phyloP scores from a whole-genome alignment of 2,797 vertebrate genomes.

The Mormyrus proboscirostris region DNA sequence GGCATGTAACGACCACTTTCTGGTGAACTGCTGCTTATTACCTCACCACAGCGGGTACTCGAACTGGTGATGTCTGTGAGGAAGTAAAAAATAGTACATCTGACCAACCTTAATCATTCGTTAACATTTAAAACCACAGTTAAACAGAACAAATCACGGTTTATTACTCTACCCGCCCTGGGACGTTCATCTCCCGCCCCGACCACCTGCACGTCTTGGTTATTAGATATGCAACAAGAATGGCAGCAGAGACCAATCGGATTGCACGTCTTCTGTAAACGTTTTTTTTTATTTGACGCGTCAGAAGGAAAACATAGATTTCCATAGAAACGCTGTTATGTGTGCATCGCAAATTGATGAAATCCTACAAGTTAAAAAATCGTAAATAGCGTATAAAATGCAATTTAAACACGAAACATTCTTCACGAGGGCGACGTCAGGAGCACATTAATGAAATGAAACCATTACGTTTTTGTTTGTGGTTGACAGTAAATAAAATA shows the following conservation, averaged over 20 bases:
- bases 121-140: background rate
- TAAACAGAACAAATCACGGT: background rate
- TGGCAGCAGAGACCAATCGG: background rate
- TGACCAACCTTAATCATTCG: background rate
- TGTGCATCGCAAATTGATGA: background rate
- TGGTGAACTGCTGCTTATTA: conserved; percentile 7
- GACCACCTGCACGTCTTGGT: conserved; percentile 15
- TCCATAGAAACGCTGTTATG: background rate
- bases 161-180: background rate
- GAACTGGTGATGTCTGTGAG: background rate
- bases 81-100: background rate
- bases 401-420: background rate
- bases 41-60: background rate
- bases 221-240: background rate
- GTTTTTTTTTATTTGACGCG: background rate
- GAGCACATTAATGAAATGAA: background rate
- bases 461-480: background rate
- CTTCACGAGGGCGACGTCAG: background rate
- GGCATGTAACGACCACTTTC: background rate
- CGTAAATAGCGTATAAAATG: background rate
- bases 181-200: conserved; percentile 14
- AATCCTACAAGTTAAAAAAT: background rate
- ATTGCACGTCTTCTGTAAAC: background rate
- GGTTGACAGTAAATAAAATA: background rate
- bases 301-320: background rate